Evolutionary conservation across 2,113 vertebrate genomes (phyloP).

Genomic region (Rhinoderma darwinii): DNA sequence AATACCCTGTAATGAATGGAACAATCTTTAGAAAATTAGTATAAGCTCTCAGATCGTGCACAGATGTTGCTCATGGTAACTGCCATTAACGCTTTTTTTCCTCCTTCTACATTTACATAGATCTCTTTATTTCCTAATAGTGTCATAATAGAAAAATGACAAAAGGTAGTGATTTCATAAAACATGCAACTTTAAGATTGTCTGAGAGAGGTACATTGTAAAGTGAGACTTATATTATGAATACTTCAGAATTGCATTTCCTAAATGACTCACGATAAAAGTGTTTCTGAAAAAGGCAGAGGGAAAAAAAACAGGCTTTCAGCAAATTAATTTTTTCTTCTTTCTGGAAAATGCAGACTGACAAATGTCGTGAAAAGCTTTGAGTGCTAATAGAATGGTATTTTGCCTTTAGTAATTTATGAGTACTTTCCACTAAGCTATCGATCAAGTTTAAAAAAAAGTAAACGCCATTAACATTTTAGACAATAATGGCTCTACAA

Average conservation of each 20-base stretch:
- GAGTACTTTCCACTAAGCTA: slow-evolving; percentile 77
- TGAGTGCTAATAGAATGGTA: slow-evolving; percentile 77
- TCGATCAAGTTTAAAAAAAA: slow-evolving; percentile 79
- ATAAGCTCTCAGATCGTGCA: slow-evolving; percentile 85
- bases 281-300: slow-evolving; percentile 74
- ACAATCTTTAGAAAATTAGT: slow-evolving; percentile 93
- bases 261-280: slow-evolving; percentile 83
- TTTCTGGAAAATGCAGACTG: slow-evolving; percentile 73
- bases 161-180: slow-evolving; percentile 92
- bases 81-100: slow-evolving; percentile 74
- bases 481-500: slow-evolving; percentile 73
- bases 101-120: slow-evolving; percentile 85
- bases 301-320: slow-evolving; percentile 75
- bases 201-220: slow-evolving; percentile 76
- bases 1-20: slow-evolving; percentile 96
- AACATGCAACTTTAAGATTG: slow-evolving; percentile 76
- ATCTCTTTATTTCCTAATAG: slow-evolving; percentile 85
- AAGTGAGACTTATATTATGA: slow-evolving; percentile 81
- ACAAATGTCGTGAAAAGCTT: slow-evolving; percentile 79
- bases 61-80: slow-evolving; percentile 88
- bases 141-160: slow-evolving; percentile 87
- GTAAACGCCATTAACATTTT: slow-evolving; percentile 84
- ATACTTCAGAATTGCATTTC: slow-evolving; percentile 82
- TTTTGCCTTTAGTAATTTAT: slow-evolving; percentile 85
- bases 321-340: slow-evolving; percentile 77